A percentile compares a stretch with the other conserved stretches of the same genome.
Conservation (phyloP, 53 echinoderm and acorn worm genomes). For the Holothuria leucospilota region DNA sequence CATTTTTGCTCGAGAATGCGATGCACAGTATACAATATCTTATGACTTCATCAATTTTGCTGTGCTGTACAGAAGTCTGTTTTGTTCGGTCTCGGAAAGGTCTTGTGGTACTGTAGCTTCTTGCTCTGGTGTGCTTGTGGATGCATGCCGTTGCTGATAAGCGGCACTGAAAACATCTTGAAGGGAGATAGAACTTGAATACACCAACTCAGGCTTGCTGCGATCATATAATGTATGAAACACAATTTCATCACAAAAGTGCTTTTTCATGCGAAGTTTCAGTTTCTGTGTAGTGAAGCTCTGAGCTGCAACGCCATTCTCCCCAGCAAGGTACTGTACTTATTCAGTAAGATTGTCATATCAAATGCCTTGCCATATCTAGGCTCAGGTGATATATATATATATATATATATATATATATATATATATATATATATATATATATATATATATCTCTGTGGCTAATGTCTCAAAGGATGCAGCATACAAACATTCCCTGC, state of each 20-base stretch:
- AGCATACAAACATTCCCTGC: neutral
- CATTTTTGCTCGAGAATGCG: slow-evolving; percentile 42
- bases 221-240: neutral
- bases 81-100: neutral
- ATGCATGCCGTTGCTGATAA: neutral
- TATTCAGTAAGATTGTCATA: neutral
- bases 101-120: neutral
- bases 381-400: slow-evolving; percentile 8
- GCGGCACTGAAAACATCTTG: slow-evolving; percentile 22
- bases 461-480: slow-evolving; percentile 23
- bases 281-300: slow-evolving; percentile 7
- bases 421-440: no score
- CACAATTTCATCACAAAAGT: neutral
- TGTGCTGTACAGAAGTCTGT: slow-evolving; percentile 6
- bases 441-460: no score
- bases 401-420: no score
- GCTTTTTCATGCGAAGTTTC: neutral
- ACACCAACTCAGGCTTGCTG: neutral
- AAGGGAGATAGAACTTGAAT: neutral
- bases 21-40: slow-evolving; percentile 22
- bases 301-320: neutral
- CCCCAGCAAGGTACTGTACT: neutral
- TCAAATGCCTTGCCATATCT: slow-evolving; percentile 9
- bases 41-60: neutral
- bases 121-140: neutral